Conservation (phyloP, 2,797 vertebrate genomes). For the Parauchenoglanis ngamensis region DNA sequence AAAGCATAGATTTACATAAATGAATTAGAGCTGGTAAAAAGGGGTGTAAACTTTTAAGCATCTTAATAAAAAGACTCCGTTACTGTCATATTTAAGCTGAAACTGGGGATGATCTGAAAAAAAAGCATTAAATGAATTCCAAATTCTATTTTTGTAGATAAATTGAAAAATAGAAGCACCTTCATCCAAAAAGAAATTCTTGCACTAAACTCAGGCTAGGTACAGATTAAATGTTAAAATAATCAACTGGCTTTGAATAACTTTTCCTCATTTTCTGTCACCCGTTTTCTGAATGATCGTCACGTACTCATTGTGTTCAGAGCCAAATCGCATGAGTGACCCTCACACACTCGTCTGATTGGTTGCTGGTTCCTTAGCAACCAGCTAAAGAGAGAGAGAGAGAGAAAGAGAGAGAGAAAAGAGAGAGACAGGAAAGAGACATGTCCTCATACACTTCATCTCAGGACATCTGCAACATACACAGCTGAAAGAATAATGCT, state of each 20-base stretch:
- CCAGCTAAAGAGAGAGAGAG: neutral
- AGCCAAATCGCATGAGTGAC: neutral
- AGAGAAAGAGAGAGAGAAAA: neutral
- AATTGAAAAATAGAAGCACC: too few species aligned
- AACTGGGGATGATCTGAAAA: too few species aligned
- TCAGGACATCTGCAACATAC: neutral
- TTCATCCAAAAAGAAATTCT: neutral
- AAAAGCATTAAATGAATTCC: too few species aligned
- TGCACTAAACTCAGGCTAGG: neutral
- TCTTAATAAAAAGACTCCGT: neutral
- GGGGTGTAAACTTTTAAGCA: neutral
- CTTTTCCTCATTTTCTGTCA: neutral
- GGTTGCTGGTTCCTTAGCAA: conserved; percentile 29
- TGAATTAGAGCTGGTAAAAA: too few species aligned
- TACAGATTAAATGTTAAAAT: neutral
- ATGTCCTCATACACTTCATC: neutral
- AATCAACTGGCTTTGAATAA: neutral
- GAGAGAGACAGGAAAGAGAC: neutral
- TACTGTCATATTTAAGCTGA: too few species aligned
- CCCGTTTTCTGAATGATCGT: conserved; percentile 11
- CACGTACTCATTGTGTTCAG: neutral
- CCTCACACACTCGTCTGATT: neutral
- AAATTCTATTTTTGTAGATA: too few species aligned
- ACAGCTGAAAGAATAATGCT: neutral
- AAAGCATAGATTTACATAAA: too few species aligned